phyloP scores from a whole-genome alignment of 2,888 invertebrate species.

The Nematopogon swammerdamellus region DNA sequence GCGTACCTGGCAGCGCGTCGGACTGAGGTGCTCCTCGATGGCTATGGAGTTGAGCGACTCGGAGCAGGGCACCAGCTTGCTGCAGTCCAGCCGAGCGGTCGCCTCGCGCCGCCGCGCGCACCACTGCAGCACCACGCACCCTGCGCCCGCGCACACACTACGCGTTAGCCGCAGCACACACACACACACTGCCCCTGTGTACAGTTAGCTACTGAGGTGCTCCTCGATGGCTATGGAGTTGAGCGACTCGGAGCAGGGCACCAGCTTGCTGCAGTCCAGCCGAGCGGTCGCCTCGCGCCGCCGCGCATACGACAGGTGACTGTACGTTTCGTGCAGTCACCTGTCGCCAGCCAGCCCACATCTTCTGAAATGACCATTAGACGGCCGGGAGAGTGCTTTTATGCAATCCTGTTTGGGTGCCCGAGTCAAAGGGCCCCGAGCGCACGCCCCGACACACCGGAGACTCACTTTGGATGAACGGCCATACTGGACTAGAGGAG shows the following conservation, averaged over 20 bases:
- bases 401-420: too few species aligned
- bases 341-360: too few species aligned
- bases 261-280: conserved; percentile 87
- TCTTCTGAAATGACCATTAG: too few species aligned
- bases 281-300: conserved; percentile 68
- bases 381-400: too few species aligned
- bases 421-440: too few species aligned
- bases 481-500: too few species aligned
- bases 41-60: conserved; percentile 89
- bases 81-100: conserved; percentile 82
- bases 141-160: conserved; percentile 30
- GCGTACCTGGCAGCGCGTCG: conserved; percentile 70
- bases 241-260: conserved; percentile 88
- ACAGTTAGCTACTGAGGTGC: too few species aligned
- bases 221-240: conserved; percentile 91
- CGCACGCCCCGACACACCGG: too few species aligned
- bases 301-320: conserved; percentile 75
- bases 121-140: conserved; percentile 89
- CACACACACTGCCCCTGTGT: too few species aligned
- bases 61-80: conserved; percentile 87
- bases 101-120: conserved; percentile 64
- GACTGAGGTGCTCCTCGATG: conserved; percentile 81
- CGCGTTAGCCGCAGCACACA: too few species aligned
- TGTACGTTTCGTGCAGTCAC: too few species aligned
- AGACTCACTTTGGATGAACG: too few species aligned